Percentiles rank a stretch among this genome's conserved stretches.
phyloP scores from a whole-genome alignment of 2,888 invertebrate genomes.

The Drosophila aldrichi region DNA sequence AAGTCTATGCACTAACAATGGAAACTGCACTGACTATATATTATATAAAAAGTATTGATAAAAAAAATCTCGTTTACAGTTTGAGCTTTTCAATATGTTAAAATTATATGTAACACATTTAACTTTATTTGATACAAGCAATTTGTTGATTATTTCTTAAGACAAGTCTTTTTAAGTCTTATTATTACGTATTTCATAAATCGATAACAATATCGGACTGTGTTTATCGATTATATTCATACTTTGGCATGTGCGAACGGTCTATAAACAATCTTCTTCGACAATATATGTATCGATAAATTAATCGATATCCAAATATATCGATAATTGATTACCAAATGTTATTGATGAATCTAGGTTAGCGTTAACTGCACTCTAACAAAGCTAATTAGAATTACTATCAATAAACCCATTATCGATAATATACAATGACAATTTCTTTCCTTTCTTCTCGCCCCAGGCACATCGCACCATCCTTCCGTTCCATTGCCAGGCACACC shows the following conservation, averaged over 20 bases:
- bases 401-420: too few relatives aligned
- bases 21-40: too few relatives aligned
- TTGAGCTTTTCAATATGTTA: background rate
- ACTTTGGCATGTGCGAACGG: background rate
- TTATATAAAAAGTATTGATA: background rate
- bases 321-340: background rate
- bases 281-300: too few relatives aligned
- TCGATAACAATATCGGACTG: background rate
- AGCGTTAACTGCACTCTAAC: too few relatives aligned
- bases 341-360: too few relatives aligned
- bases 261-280: too few relatives aligned
- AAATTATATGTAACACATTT: background rate
- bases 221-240: background rate
- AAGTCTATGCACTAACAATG: background rate
- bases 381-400: too few relatives aligned
- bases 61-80: background rate
- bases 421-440: too few relatives aligned
- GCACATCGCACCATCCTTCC: background rate
- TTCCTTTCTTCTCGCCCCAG: conserved; percentile 16
- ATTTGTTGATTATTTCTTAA: background rate
- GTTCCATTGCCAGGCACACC: background rate
- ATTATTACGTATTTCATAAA: too few relatives aligned
- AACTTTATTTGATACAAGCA: background rate
- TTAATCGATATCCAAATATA: background rate
- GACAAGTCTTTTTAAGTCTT: background rate